Evolutionary conservation across 2,888 invertebrate genomes (phyloP), one percentile per base, ranked within the genome.

Genomic region (Physocephala rufipes): DNA sequence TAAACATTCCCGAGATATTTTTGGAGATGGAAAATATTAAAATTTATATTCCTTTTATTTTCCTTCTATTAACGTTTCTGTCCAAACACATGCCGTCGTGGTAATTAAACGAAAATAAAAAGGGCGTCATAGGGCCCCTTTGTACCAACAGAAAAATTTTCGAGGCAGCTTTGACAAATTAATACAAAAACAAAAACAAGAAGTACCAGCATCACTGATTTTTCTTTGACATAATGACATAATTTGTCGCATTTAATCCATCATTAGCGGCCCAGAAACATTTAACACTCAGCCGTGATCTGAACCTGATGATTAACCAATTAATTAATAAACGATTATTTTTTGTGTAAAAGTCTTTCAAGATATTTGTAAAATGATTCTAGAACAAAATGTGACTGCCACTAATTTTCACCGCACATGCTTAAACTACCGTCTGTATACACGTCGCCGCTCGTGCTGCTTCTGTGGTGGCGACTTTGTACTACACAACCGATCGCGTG

Each of bases 401-500:
- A 12, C 43, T 45, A 24, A n/a, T 19, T 58, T 26, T 58, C 58
- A 26, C 26, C 26, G 28, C 13, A 21, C 36, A 4, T 4, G 13
- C 58, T 19, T 36, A 43, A 30, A 62, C 21, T 30, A 15, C 53
- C 53, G 51, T 51, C 51, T 53, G 36, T 53, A 53, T 36, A 36
- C 36, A 53, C 36, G 66, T 53, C 36, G 66, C 64, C 53, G 36
- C 36, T 36, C 5, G 5, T 36, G 36, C 36, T 36, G 36, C 36
- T 36, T 4, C 36, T 36, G 36, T 9, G 5, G 36, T 9, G 5
- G 36, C 36, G 4, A 4, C 66, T 51, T 53, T 36, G 53, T 12
- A 15, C 51, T n/a, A 36, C 53, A 53, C 66, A 51, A 51, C 65
- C 51, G 51, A 65, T 51, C 30, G 49, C 19, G 65, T 28, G 62